Evolutionary conservation across 2,797 vertebrate genomes (phyloP), one percentile per base, ranked within the genome.

Genomic region (Trachurus trachurus): DNA sequence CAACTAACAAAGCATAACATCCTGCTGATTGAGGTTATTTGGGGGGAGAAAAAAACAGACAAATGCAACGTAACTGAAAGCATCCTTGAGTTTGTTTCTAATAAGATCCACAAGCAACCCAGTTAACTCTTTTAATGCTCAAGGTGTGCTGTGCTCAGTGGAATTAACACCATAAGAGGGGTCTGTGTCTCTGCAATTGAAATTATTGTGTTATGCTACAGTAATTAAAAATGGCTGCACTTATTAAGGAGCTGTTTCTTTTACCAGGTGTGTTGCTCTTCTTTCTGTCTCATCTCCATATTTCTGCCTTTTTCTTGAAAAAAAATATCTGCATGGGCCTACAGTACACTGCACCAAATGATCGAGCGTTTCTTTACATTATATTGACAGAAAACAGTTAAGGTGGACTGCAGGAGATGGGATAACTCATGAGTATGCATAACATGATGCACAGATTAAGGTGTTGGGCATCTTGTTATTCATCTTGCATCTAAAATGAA

Each of bases 301-400:
- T 39, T 74, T 22, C 57, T 58, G 17, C 57, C 13, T 17, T 74
- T 71, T 67, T 49, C 31, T 47, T 60, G 39, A 76, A 45, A 72
- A 22, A 60, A 49, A 72, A 26, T 9, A 52, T 29, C 58, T 54
- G 56, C 45, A 59, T 13, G 29, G 37, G 66, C 44, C 72, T 40
- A 66, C n/a, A n/a, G n/a, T n/a, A n/a, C 71, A 66, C 44, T 71
- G 68, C 69, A 72, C 54, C 78, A 61, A 64, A 65, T 66, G 16
- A 84, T 50, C 21, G 26, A 47, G 66, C 37, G 7, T 59, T 81
- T 59, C 40, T 66, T 59, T 29, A 61, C 22, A 59, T 77, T 31
- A 29, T 66, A 69, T 16, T 1, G 54, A 75, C 59, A 61, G 34
- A 61, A 69, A 60, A 26, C 39, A n/a, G 29, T 29, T 17, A 29